Base-by-base conservation (phyloP, 2,888 invertebrate genomes). In the Pseudoips prasinana region DNA sequence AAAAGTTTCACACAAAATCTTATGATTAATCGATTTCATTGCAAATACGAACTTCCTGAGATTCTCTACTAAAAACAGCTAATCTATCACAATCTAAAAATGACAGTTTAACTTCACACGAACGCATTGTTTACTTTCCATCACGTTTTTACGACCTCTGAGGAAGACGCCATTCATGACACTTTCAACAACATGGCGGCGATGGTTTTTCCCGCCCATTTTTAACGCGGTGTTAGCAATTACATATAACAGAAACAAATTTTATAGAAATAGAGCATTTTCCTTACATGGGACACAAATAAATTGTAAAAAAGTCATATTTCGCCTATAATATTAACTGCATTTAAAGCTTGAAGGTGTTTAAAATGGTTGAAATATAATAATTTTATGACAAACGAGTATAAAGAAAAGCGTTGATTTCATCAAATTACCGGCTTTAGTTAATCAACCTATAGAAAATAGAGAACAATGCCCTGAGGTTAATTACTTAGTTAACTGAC, bases 171-270 rank as follows among this genome's bases (percentile, higher is more conserved):
- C 45, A 29, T 61, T 58, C 67, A 64, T 65, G 49, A 53, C 68
- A 67, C 79, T 82, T 79, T 81, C 75, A 74, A 67, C 48, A 49
- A 62, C 50, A 64, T 64, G 54, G 49, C 50, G 57, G 33, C 49
- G 46, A 36, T 38, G 38, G n/a, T n/a, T 64, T 71, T 75, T 73
- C 63, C 61, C 65, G 65, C 57, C 58, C 41, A 69, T 73, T 73
- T 73, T 67, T 63, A 58, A 49, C 42, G 26, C 54, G 42, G 44
- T 54, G 55, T 37, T 39, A 5, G 31, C 10, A 44, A 52, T 39
- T 43, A 41, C 27, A n/a, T n/a, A n/a, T n/a, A n/a, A n/a, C n/a
- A n/a, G n/a, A n/a, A n/a, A n/a, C n/a, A n/a, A n/a, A n/a, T n/a
- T n/a, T n/a, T n/a, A n/a, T n/a, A n/a, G n/a, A n/a, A n/a, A n/a